A percentile compares a stretch with the other conserved stretches of the same genome.
Conservation (phyloP, 2,797 vertebrate genomes). For the Syndactyla subalaris region DNA sequence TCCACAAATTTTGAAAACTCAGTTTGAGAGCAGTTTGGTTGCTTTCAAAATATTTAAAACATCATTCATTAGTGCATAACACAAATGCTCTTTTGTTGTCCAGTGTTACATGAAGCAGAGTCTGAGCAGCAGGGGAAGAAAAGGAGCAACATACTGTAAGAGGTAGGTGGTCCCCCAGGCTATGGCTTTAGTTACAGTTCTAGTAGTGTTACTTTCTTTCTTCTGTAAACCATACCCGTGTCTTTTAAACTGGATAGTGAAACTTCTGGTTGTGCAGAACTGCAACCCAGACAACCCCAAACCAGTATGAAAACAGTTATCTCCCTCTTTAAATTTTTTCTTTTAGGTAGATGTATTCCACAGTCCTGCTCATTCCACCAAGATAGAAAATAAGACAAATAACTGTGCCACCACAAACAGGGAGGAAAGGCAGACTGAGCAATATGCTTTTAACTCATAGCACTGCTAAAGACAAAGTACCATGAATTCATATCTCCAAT, state of each 20-base stretch:
- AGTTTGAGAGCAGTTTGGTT: neutral
- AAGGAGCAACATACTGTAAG: neutral
- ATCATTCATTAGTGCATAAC: neutral
- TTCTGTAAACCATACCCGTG: rapidly evolving
- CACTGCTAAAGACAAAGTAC: neutral
- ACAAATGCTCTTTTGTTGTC: neutral
- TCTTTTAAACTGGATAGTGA: neutral
- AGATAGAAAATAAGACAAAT: neutral
- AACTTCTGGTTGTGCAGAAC: neutral
- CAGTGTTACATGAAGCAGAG: neutral
- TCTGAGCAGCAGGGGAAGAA: neutral
- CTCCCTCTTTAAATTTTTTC: neutral
- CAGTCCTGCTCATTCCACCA: neutral
- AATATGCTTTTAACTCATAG: neutral
- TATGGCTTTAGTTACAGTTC: neutral
- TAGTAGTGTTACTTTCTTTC: neutral
- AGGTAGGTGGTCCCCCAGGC: neutral
- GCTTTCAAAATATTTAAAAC: neutral
- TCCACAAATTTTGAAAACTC: neutral
- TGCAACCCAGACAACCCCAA: neutral
- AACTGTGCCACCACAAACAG: neutral
- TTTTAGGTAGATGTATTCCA: neutral
- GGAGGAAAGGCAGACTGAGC: neutral
- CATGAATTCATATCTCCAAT: rapidly evolving
- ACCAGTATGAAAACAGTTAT: neutral